These are phyloP conservation scores for Acanthornis magna DNA, from an alignment of 2,797 vertebrate genomes.

Conservation along the genomic window DNA sequence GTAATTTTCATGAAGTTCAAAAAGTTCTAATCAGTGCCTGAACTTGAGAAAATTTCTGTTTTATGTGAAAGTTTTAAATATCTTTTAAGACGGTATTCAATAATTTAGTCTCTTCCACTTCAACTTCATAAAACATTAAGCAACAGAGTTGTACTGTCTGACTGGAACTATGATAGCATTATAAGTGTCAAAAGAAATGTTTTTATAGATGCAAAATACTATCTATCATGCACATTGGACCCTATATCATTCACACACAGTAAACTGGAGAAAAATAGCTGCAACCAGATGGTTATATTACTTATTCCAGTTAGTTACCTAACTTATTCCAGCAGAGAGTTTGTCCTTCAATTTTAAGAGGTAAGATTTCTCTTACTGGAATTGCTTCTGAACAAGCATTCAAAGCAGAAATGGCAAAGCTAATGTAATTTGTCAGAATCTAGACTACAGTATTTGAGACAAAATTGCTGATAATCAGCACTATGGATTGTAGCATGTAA, in stretches of 20 bases:
- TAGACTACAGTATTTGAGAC: neutral
- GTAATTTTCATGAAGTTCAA: neutral
- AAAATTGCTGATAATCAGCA: neutral
- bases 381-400: neutral
- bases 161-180: neutral
- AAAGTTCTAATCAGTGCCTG: neutral
- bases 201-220: neutral
- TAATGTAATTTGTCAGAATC: neutral
- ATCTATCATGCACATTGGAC: neutral
- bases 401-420: neutral
- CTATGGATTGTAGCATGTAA: neutral
- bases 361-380: neutral
- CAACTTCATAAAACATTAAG: neutral
- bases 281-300: neutral
- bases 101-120: neutral
- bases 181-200: neutral
- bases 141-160: neutral
- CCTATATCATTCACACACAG: neutral
- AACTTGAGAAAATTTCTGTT: neutral
- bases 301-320: neutral
- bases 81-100: neutral
- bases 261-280: neutral
- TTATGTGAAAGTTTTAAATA: neutral
- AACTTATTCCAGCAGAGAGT: neutral
- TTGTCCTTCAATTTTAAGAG: neutral